Base-by-base conservation (phyloP, 2,797 vertebrate genomes). In the Sebastes goodei region DNA sequence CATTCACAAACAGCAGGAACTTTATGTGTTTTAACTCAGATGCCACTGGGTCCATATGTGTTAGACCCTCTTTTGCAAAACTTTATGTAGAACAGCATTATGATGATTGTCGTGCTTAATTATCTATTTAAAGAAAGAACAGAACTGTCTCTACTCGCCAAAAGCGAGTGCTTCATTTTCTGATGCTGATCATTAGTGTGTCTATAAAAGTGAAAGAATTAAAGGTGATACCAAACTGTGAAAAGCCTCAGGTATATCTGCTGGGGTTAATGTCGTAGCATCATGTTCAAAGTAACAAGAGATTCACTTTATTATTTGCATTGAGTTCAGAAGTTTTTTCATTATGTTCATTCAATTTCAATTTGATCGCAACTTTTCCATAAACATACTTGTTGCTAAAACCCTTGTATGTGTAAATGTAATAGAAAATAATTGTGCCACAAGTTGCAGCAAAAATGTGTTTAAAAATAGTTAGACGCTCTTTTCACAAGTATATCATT, bases 1-100 rank as follows among this genome's bases (percentile, higher is more conserved):
- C 67, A 80, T 80, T 82, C 79, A 72, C 61, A 76, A 68, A 63
- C 49, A 53, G 25, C 23, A 55, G 25, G 29, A 57, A 52, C 21
- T 60, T 42, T 2, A 10, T 9, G 32, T 33, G 35, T 64, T 57
- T n/a, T 35, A 7, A 17, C 38, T 64, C 12, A 71, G 53, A 66
- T 25, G 30, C 27, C 14, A 3, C 57, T 33, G 38, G 15, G 56
- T 17, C 4, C 7, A 35, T 33, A 12, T 8, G 14, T 29, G 57
- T 23, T 15, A 3, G 17, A 56, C 1, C 33, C 10, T 2, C 9
- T n/a, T 29, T 12, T n/a, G 6, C 4, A 20, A 69, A 25, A 56
- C 23, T 10, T 63, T 10, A 21, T 14, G 12, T 14, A 7, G 8
- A 55, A 17, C 15, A 57, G 17, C 46, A 46, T 7, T 55, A 7